A percentile compares a stretch with the other conserved stretches of the same genome.
Conservation (phyloP, 2,797 vertebrate species). For the Phoxinus dragarum region DNA sequence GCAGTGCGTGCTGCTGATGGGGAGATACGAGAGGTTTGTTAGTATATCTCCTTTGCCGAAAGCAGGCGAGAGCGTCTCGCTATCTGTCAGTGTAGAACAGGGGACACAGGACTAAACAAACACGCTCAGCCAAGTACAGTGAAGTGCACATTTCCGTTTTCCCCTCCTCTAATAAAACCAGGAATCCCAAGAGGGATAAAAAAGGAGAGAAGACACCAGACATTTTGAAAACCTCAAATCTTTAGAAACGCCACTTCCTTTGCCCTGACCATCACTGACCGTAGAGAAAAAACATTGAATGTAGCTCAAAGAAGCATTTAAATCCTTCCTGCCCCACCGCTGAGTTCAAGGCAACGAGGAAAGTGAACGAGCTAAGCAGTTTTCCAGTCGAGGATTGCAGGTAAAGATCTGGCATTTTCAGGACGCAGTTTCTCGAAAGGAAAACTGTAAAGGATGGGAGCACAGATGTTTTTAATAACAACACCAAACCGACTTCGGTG, state of each 20-base stretch:
- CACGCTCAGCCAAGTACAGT: constrained; percentile 30
- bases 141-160: constrained; percentile 24
- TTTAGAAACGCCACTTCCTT: constrained; percentile 22
- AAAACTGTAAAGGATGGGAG: constrained; percentile 64
- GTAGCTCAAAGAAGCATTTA: constrained; percentile 30
- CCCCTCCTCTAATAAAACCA: constrained; percentile 21
- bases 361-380: constrained; percentile 47
- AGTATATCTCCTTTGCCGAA: constrained; percentile 69
- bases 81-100: constrained; percentile 49
- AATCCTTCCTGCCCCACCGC: constrained; percentile 33
- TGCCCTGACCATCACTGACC: constrained; percentile 1
- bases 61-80: constrained; percentile 45
- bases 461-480: constrained; percentile 66
- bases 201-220: constrained; percentile 11
- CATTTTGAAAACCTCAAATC: constrained; percentile 19
- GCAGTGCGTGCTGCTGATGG: constrained; percentile 60
- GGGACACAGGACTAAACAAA: constrained; percentile 60
- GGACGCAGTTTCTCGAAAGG: constrained; percentile 58
- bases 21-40: constrained; percentile 64
- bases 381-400: constrained; percentile 53
- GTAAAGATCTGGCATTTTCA: constrained; percentile 51
- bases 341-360: constrained; percentile 40
- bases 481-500: constrained; percentile 64
- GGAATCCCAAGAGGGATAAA: constrained; percentile 8
- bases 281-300: constrained; percentile 27